Base-by-base conservation (phyloP, 2,888 invertebrate genomes). In the Druceiella hillmani region DNA sequence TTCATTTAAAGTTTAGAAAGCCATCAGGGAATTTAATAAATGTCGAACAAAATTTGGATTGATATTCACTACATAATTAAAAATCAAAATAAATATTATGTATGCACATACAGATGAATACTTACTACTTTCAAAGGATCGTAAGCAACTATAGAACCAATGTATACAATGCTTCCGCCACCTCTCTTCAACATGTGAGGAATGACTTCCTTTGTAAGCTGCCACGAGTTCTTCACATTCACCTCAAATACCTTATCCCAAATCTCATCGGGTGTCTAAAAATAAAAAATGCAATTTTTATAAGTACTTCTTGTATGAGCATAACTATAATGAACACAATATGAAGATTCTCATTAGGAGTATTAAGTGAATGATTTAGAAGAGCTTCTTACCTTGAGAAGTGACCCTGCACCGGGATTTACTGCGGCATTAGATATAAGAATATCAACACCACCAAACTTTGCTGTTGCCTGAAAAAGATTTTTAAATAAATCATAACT, bases 241-340 rank as follows among this genome's bases (percentile, higher is more conserved):
- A 83, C 70, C 36, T 91, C 90, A 61, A 92, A 89, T 48, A 89
- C 84, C 74, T 90, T 90, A 57, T 90, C 88, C 88, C 88, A 91
- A 0, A 75, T 72, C 30, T 65, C 59, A 62, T 87, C 88, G 10
- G 78, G 62, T 42, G 79, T 79, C 67, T 79, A 52, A n/a, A n/a
- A n/a, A n/a, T n/a, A n/a, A n/a, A n/a, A n/a, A n/a, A n/a, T n/a
- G n/a, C n/a, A n/a, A n/a, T n/a, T n/a, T n/a, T n/a, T n/a, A n/a
- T n/a, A n/a, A n/a, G n/a, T n/a, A n/a, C n/a, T n/a, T n/a, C n/a
- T n/a, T n/a, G n/a, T n/a, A n/a, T n/a, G n/a, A n/a, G n/a, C n/a
- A n/a, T n/a, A n/a, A n/a, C n/a, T n/a, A n/a, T n/a, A n/a, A n/a
- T n/a, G n/a, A n/a, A n/a, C n/a, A n/a, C n/a, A n/a, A n/a, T n/a